phyloP scores from a whole-genome alignment of 2,113 vertebrate genomes.

The Onychorhynchus coronatus region DNA sequence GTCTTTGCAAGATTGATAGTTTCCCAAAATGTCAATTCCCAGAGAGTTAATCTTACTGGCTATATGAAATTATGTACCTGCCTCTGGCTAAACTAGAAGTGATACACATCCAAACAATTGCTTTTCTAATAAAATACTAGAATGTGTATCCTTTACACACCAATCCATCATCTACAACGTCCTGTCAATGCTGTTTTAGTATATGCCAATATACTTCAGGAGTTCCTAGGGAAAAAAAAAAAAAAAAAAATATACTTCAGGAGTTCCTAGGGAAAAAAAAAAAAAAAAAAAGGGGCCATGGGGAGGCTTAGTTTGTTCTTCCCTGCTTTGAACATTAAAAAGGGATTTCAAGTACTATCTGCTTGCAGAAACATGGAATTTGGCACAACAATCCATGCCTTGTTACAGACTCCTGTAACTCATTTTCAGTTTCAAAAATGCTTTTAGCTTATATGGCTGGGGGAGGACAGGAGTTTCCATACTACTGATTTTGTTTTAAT shows the following conservation, averaged over 20 bases:
- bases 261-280: background rate
- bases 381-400: background rate
- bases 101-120: constrained; percentile 17
- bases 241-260: background rate
- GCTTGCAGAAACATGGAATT: background rate
- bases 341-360: background rate
- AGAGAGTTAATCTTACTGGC: background rate
- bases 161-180: background rate
- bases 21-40: background rate
- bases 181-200: background rate
- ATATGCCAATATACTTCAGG: background rate
- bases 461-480: background rate
- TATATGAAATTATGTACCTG: background rate
- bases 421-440: background rate
- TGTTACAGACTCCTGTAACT: background rate
- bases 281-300: fast-evolving
- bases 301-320: background rate
- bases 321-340: background rate
- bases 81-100: background rate
- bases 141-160: background rate
- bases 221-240: background rate
- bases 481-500: background rate
- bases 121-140: constrained; percentile 22
- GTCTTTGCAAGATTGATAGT: background rate
- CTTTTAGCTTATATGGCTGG: background rate